A percentile compares a stretch with the other conserved stretches of the same genome.
Conservation (phyloP, 2,888 invertebrate genomes). For the Erannis defoliaria region DNA sequence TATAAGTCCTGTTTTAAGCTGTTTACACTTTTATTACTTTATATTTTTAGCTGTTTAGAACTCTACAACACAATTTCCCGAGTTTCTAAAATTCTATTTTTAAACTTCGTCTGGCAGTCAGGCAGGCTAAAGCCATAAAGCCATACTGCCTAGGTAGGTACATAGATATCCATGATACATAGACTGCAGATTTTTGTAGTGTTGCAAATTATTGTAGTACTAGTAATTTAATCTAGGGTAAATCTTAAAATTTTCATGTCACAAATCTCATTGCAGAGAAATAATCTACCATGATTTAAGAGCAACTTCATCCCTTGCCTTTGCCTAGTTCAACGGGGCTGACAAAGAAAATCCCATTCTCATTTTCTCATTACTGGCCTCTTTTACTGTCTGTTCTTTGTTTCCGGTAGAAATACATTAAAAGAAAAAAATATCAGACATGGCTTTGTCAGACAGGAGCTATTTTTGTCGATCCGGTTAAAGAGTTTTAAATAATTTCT, state of each 20-base stretch:
- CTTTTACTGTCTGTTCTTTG: conserved; percentile 70
- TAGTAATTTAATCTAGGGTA: no score
- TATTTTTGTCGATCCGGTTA: conserved; percentile 53
- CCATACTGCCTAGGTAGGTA: no score
- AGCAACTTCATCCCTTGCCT: conserved; percentile 51
- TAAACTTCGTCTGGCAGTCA: no score
- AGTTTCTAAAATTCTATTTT: no score
- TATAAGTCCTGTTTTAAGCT: no score
- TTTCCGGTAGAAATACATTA: conserved; percentile 63
- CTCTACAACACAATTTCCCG: no score
- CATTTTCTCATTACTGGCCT: conserved; percentile 75
- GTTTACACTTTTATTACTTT: no score
- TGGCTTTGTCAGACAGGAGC: conserved; percentile 22
- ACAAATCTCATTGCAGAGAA: conserved; percentile 1
- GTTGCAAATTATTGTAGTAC: no score
- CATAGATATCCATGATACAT: no score
- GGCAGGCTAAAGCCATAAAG: no score
- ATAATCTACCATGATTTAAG: conserved; percentile 33
- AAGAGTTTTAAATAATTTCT: conserved; percentile 44
- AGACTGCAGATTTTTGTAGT: no score
- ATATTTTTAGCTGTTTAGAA: no score
- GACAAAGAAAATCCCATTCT: conserved; percentile 77
- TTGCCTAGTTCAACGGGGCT: conserved; percentile 61
- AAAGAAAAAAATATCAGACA: conserved; percentile 50
- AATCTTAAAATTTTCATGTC: not conserved